Evolutionary conservation across 2,888 invertebrate species (phyloP).

Genomic region (Cataglyphis livida): DNA sequence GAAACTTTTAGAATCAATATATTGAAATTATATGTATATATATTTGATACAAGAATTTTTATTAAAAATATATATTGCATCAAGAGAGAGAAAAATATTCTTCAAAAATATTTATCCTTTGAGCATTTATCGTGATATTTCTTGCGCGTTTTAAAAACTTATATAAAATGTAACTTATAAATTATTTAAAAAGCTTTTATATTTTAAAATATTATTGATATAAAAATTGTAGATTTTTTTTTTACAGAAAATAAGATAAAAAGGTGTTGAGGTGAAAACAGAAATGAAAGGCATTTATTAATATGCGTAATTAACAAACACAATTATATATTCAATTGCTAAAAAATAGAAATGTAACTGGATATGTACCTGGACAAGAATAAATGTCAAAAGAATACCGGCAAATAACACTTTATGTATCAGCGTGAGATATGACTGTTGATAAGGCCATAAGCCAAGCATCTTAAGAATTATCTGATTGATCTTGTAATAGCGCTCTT

Average conservation of each 20-base stretch:
- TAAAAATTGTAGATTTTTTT: background rate
- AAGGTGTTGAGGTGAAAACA: background rate
- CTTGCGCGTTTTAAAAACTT: background rate
- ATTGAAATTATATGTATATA: background rate
- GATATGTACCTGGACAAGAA: constrained; percentile 42
- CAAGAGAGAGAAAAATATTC: background rate
- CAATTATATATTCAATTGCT: background rate
- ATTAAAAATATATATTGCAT: background rate
- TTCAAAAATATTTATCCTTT: background rate
- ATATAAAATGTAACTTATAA: background rate
- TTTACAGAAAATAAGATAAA: background rate
- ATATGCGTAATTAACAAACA: background rate
- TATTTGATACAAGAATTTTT: background rate
- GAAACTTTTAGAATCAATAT: too few species aligned
- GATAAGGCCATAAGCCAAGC: constrained; percentile 49
- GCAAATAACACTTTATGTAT: background rate
- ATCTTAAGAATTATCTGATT: constrained; percentile 31
- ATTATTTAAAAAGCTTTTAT: background rate
- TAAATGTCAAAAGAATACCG: constrained; percentile 21
- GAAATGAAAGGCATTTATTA: background rate
- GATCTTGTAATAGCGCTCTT: constrained; percentile 37
- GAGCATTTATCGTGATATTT: background rate
- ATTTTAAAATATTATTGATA: background rate
- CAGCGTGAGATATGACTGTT: background rate
- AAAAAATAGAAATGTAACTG: background rate